Conservation (phyloP, 2,888 invertebrate genomes). For the Lissonota sp. region DNA sequence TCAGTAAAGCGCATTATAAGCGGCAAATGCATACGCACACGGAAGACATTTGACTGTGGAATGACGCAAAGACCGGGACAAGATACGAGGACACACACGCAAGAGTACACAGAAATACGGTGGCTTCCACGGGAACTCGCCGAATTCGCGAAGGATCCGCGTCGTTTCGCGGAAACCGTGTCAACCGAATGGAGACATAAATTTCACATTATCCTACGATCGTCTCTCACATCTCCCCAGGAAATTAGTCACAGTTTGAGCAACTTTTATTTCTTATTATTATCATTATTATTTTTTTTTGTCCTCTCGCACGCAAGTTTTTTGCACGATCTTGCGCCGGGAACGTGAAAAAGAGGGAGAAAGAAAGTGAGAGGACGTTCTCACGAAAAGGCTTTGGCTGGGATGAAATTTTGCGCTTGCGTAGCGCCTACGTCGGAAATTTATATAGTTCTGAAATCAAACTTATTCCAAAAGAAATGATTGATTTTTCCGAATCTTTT, state of each 20-base stretch:
- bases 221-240: constrained; percentile 43
- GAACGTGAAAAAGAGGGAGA: background rate
- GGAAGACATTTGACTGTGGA: constrained; percentile 26
- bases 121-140: constrained; percentile 41
- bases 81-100: background rate
- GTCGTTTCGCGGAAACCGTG: constrained; percentile 60
- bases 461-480: too few relatives aligned
- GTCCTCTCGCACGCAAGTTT: background rate
- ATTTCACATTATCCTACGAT: constrained; percentile 60
- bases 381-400: constrained; percentile 1
- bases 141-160: constrained; percentile 47
- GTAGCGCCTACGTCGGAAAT: background rate
- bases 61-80: constrained; percentile 39
- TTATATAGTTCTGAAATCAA: too few relatives aligned
- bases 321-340: constrained; percentile 7
- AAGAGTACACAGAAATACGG: background rate
- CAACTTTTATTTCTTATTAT: constrained; percentile 18
- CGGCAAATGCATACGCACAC: constrained; percentile 28
- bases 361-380: background rate
- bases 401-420: constrained; percentile 23
- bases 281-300: background rate
- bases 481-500: too few relatives aligned
- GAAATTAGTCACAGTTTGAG: constrained; percentile 59
- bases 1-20: constrained; percentile 38
- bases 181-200: constrained; percentile 61